phyloP scores from a whole-genome alignment of 2,113 vertebrate genomes.

The Mirounga angustirostris region DNA sequence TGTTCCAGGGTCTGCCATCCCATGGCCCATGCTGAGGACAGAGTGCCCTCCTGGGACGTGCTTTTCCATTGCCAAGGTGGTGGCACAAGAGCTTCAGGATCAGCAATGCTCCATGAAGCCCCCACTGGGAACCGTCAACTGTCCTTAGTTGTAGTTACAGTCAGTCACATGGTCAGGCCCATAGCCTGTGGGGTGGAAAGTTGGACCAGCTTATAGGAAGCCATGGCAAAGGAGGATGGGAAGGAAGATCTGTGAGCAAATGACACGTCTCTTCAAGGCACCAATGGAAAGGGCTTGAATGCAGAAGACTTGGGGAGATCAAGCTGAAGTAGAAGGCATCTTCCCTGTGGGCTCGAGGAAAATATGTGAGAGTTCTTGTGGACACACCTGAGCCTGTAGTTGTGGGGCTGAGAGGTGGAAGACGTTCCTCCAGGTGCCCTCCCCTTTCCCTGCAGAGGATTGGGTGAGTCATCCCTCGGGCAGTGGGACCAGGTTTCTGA shows the following conservation, averaged over 20 bases:
- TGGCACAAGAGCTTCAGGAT: no score
- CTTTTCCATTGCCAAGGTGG: no score
- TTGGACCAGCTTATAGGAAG: not conserved
- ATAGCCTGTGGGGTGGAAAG: not conserved
- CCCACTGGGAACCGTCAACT: not conserved
- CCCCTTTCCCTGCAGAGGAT: not conserved
- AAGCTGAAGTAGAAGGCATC: not conserved
- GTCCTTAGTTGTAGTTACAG: no score
- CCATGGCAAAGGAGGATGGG: not conserved
- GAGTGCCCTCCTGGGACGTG: fast-evolving
- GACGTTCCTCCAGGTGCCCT: not conserved
- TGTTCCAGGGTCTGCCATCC: not conserved
- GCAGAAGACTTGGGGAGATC: not conserved
- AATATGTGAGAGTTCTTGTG: not conserved
- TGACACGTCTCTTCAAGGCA: not conserved
- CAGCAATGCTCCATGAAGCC: fast-evolving
- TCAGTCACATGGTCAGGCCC: not conserved
- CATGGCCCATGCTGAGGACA: not conserved
- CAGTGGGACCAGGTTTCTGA: not conserved
- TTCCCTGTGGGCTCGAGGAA: fast-evolving
- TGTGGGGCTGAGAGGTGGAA: not conserved
- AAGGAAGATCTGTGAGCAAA: not conserved
- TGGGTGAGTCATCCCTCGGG: not conserved
- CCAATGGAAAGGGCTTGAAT: not conserved
- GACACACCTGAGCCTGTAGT: not conserved